Conservation (phyloP, 2,797 vertebrate genomes). For the Gastrophryne carolinensis region DNA sequence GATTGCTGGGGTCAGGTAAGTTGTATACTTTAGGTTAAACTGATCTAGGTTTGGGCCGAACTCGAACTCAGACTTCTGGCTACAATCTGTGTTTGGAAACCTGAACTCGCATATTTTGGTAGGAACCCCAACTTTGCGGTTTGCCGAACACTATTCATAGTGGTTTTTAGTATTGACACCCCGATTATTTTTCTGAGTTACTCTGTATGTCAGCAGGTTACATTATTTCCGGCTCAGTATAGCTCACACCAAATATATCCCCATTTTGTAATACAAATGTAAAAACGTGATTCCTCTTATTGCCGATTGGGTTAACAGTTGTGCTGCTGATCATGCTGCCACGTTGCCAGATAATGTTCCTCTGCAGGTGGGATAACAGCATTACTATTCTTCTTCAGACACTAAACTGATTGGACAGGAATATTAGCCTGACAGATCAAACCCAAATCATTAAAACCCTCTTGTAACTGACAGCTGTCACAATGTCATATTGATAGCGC, state of each 20-base stretch:
- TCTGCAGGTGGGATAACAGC: not conserved
- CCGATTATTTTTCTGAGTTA: not conserved
- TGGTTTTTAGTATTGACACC: no score
- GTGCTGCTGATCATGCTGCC: no score
- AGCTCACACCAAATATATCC: not conserved
- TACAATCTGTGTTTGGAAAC: no score
- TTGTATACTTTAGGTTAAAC: no score
- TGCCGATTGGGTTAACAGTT: no score
- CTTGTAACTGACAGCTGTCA: constrained; percentile 28
- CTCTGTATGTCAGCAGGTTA: not conserved
- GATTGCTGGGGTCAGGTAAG: no score
- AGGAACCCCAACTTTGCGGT: no score
- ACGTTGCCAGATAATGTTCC: not conserved
- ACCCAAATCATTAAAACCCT: constrained; percentile 36
- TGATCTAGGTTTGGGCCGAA: no score
- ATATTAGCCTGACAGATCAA: constrained; percentile 17
- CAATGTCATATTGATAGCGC: constrained; percentile 30
- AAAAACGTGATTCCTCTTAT: no score
- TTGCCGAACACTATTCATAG: no score
- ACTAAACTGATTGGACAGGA: not conserved
- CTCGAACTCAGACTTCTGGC: no score
- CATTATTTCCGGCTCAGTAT: not conserved
- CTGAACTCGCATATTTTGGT: no score
- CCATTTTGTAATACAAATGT: not conserved
- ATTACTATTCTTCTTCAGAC: not conserved